phyloP scores from a whole-genome alignment of 2,888 invertebrate species.

The Capitulum mitella region DNA sequence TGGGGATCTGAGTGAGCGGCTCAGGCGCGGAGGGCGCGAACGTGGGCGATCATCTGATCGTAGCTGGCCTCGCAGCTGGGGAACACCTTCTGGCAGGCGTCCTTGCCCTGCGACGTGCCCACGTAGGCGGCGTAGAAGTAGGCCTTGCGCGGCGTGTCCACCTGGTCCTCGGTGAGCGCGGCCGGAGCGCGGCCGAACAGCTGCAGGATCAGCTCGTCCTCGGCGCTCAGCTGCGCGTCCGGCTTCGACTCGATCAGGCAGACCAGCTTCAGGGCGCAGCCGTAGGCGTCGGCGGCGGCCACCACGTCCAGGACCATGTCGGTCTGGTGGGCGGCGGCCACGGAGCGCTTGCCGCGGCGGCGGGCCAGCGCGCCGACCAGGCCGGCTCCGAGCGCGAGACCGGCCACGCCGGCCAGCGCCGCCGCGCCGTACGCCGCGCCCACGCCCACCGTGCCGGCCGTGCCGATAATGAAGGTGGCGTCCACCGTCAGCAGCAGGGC shows the following conservation, averaged over 20 bases:
- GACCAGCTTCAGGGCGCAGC: conserved; percentile 16
- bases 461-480: background rate
- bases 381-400: too few relatives aligned
- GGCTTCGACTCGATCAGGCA: background rate
- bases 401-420: too few relatives aligned
- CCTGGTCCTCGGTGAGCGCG: too few relatives aligned
- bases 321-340: background rate
- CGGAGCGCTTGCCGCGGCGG: background rate
- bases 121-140: conserved; percentile 12
- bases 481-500: background rate
- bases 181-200: background rate
- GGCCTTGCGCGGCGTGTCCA: background rate
- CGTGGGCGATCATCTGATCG: background rate
- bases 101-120: background rate
- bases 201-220: conserved; percentile 1
- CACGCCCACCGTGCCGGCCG: background rate
- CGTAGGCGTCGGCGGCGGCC: too few relatives aligned
- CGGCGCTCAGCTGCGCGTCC: background rate
- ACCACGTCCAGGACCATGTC: conserved; percentile 6
- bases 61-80: background rate
- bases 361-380: background rate
- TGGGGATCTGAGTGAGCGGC: background rate
- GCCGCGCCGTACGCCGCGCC: background rate
- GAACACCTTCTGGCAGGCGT: background rate
- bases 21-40: background rate